These are phyloP conservation scores for Epinotia nisella DNA, from an alignment of 2,888 invertebrate genomes.

Conservation along the genomic window DNA sequence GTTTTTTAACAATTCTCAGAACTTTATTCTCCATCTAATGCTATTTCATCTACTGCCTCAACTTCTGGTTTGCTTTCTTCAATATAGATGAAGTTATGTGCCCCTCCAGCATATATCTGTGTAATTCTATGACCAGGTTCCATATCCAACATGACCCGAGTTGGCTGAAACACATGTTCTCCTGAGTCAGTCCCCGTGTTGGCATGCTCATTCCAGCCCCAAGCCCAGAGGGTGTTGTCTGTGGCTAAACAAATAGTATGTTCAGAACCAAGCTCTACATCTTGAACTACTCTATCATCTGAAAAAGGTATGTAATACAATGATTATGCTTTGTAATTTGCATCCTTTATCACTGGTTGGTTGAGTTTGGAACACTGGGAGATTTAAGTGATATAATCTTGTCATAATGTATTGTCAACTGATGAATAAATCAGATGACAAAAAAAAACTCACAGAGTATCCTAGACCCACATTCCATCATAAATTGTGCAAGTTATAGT, in stretches of 20 bases:
- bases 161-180: slow-evolving; percentile 64
- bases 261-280: slow-evolving; percentile 90
- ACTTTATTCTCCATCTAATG: slow-evolving; percentile 7
- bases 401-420: too few species aligned
- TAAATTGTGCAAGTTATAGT: too few species aligned
- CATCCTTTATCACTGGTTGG: too few species aligned
- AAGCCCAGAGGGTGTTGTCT: slow-evolving; percentile 88
- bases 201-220: slow-evolving; percentile 97
- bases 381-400: too few species aligned
- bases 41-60: not conserved
- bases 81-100: slow-evolving; percentile 74
- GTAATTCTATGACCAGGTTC: slow-evolving; percentile 55
- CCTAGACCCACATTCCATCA: too few species aligned
- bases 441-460: too few species aligned
- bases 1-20: slow-evolving; percentile 1
- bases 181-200: slow-evolving; percentile 89
- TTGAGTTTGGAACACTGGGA: too few species aligned
- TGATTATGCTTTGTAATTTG: not conserved
- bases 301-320: slow-evolving; percentile 59
- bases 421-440: too few species aligned
- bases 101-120: slow-evolving; percentile 74
- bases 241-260: slow-evolving; percentile 89
- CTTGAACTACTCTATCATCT: slow-evolving; percentile 77
- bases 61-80: slow-evolving; percentile 48
- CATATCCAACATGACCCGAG: slow-evolving; percentile 61